Base-by-base conservation (phyloP, 92 coral and sea anemone species). In the Zoanthus sociatus region DNA sequence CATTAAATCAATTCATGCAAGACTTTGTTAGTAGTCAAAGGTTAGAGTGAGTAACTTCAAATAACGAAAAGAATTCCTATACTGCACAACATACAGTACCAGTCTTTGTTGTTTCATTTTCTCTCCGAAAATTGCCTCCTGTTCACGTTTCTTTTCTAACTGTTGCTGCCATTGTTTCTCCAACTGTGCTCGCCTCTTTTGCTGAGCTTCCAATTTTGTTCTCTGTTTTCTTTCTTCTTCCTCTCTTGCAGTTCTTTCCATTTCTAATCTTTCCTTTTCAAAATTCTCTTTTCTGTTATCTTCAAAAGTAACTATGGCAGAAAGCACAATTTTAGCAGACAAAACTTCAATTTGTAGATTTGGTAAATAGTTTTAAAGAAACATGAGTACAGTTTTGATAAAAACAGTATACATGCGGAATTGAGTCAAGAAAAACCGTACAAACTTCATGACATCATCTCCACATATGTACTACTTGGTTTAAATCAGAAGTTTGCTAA, bases 31-130 rank as follows among this genome's bases (percentile, higher is more conserved):
- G 26, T 50, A 7, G 55, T 50, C 55, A 50, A 50, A 3, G 55
- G 8, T 9, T 11, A 50, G 55, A 11, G 7, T 50, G 1, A 50
- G 55, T 11, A 50, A 50, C 55, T 11, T 7, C 55, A 50, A 50
- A 11, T 50, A 50, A 64, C 71, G 0, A 26, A 15, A 64, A 64
- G 71, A 64, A 72, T 17, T 8, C 21, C 10, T 9, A 88, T 70
- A 21, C 78, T 8, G 15, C 70, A 17, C 14, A 10, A 1, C 46
- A 69, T 46, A 30, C 26, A 26, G 26, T 89, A 94, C 96, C 90
- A 97, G 92, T 92, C 99, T 88, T 84, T 97, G 99, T 58, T 97
- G 99, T 31, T 95, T 97, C 99, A 97, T 97, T 74, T 97, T 93
- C 90, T 97, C 95, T 74, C 97, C 88, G 78, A 97, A 50, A 26